phyloP scores from a whole-genome alignment of 2,888 invertebrate species.

The Pseudococcus longispinus region DNA sequence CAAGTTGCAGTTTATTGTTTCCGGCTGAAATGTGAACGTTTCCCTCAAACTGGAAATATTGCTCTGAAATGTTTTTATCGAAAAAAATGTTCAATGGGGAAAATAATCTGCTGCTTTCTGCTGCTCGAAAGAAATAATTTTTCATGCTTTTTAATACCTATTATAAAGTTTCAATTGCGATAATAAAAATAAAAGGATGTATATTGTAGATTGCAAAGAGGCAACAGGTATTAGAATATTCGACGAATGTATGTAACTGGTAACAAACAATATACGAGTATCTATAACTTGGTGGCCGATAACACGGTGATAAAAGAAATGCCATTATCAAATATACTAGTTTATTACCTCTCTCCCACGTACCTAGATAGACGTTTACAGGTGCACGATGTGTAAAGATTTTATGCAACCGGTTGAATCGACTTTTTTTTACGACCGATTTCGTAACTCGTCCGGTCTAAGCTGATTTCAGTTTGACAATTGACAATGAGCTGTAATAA shows the following conservation, averaged over 20 bases:
- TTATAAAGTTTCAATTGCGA: conserved; percentile 19
- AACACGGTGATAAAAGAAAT: conserved; percentile 26
- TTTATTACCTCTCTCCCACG: conserved; percentile 22
- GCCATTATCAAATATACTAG: not conserved
- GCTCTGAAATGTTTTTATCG: not conserved
- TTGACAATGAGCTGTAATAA: not conserved
- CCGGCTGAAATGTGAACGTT: not conserved
- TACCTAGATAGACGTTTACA: not conserved
- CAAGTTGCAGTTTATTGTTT: not conserved
- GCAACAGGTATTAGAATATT: conserved; percentile 4
- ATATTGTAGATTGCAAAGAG: not conserved
- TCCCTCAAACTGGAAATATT: not conserved
- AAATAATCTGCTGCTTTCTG: not conserved
- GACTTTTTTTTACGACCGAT: not conserved
- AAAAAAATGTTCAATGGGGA: too few species aligned
- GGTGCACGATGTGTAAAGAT: conserved; percentile 1
- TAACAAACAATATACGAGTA: not conserved
- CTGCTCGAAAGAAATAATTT: not conserved
- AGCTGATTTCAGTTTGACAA: conserved; percentile 13
- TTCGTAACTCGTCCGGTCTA: not conserved
- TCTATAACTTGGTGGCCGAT: conserved; percentile 13
- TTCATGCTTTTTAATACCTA: not conserved
- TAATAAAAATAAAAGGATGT: conserved; percentile 24
- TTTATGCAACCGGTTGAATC: not conserved
- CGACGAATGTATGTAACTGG: not conserved